These are phyloP conservation scores for Dryocosmus kuriphilus DNA, from an alignment of 2,888 invertebrate genomes.

Conservation along the genomic window DNA sequence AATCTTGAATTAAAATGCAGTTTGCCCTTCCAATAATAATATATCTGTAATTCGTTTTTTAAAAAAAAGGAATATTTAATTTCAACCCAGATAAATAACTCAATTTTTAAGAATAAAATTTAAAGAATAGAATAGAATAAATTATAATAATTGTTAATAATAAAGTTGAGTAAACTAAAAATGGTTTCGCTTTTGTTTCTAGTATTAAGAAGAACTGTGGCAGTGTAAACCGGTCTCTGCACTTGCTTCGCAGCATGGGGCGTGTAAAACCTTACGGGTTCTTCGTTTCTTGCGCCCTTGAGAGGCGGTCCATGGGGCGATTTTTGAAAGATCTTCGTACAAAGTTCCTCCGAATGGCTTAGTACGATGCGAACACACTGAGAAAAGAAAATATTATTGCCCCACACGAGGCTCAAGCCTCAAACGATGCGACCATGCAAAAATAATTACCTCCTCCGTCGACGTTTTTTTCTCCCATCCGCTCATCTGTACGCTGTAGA, in stretches of 20 bases:
- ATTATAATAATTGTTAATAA: not conserved
- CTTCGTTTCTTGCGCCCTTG: slow-evolving; percentile 17
- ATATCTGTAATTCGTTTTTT: too few relatives aligned
- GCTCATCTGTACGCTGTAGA: too few relatives aligned
- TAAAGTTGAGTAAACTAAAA: not conserved
- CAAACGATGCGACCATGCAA: not conserved
- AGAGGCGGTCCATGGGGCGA: slow-evolving; percentile 33
- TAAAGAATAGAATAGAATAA: too few relatives aligned
- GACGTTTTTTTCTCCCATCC: not conserved
- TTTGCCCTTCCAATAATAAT: too few relatives aligned
- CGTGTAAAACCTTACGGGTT: slow-evolving; percentile 54
- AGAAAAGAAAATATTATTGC: slow-evolving; percentile 30
- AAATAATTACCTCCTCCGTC: slow-evolving; percentile 23
- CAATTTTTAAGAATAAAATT: too few relatives aligned
- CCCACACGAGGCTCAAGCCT: slow-evolving; percentile 30
- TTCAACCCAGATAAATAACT: too few relatives aligned
- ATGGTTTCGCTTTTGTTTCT: not conserved
- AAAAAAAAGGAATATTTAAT: too few relatives aligned
- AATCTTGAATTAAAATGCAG: too few relatives aligned
- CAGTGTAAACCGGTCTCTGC: slow-evolving; percentile 60
- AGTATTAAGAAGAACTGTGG: not conserved
- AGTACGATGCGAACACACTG: slow-evolving; percentile 35
- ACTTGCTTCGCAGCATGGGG: slow-evolving; percentile 73
- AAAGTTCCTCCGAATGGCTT: not conserved
- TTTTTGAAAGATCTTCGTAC: slow-evolving; percentile 25